Base-by-base conservation (phyloP, 2,797 vertebrate genomes). In the Amazonetta brasiliensis region DNA sequence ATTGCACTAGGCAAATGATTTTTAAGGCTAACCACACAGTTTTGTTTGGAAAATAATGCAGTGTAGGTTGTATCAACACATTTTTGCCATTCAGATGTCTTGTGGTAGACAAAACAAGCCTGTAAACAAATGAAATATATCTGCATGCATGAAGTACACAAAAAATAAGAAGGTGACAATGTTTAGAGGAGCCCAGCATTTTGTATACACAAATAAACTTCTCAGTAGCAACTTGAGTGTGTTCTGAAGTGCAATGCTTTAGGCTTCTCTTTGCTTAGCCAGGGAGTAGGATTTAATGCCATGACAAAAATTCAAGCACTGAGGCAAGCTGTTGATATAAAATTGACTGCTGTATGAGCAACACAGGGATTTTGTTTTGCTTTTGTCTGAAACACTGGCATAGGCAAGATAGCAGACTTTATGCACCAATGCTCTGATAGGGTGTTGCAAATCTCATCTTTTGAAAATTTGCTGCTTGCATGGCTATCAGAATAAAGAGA, bases 71-170 rank as follows among this genome's bases (percentile, higher is more conserved):
- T 41, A 23, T 35, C 67, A 74, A 58, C 33, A n/a, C 19, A 9
- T 31, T 52, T 64, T 59, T 83, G 35, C 63, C 41, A 23, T 43
- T 60, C 20, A 54, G 11, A 39, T 78, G 39, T 37, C 8, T 23
- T 46, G n/a, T 18, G 21, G 8, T 62, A 35, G 58, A 66, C 39
- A 41, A 13, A 8, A 59, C 21, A 33, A 33, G 7, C 41, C 13
- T 55, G 52, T 64, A 69, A 86, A 69, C 9, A 58, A 79, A 62
- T 48, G 19, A 83, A 59, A 78, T 64, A 39, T 44, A 48, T 48
- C 12, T 28, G 6, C 25, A 7, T 21, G 11, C 2, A 1, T 33
- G 31, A 89, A 77, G 33, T 41, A 71, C 7, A 6, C 0, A 1
- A 11, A 12, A 74, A 48, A 77, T 33, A 12, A 73, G 39, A 63